These are phyloP conservation scores for Cassiopea andromeda DNA, from an alignment of 30 jellyfish, hydroid and myxozoan species.

Conservation along the genomic window DNA sequence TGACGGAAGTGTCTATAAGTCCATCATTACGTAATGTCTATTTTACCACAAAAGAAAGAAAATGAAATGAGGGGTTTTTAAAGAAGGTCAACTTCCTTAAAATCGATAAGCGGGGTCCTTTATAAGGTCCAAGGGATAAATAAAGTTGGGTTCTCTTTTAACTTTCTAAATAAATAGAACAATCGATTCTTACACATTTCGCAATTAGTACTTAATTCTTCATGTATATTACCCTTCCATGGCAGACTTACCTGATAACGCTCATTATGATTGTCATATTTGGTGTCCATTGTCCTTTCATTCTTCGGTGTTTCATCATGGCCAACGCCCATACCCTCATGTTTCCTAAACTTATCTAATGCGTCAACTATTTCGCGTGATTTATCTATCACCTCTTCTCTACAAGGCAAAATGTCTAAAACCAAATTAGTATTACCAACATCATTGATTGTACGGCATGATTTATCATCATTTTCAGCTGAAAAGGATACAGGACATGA, in stretches of 20 bases:
- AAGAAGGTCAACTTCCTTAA: too few species aligned
- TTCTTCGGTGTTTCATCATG: background rate
- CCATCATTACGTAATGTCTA: too few species aligned
- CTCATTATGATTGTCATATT: background rate
- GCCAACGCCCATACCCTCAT: conserved; percentile 11
- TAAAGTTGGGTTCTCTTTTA: conserved; percentile 12
- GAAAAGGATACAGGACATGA: conserved; percentile 39
- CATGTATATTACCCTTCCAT: background rate
- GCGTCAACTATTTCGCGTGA: conserved; percentile 23
- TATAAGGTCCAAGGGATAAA: too few species aligned
- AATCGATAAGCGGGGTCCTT: too few species aligned
- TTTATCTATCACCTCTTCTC: background rate
- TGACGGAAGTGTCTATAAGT: too few species aligned
- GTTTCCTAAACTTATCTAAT: conserved; percentile 23
- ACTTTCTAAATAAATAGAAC: background rate
- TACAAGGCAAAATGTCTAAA: conserved; percentile 4
- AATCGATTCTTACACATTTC: conserved; percentile 11
- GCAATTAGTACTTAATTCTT: background rate
- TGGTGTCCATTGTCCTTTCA: background rate
- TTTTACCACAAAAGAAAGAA: too few species aligned
- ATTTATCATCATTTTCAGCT: background rate
- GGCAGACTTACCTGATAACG: conserved; percentile 42
- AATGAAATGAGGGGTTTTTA: too few species aligned
- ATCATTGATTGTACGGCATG: background rate
- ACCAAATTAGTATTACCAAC: conserved; percentile 1